These are phyloP conservation scores for Sceliomorpha sp. DNA, from an alignment of 2,888 invertebrate genomes.

Conservation along the genomic window DNA sequence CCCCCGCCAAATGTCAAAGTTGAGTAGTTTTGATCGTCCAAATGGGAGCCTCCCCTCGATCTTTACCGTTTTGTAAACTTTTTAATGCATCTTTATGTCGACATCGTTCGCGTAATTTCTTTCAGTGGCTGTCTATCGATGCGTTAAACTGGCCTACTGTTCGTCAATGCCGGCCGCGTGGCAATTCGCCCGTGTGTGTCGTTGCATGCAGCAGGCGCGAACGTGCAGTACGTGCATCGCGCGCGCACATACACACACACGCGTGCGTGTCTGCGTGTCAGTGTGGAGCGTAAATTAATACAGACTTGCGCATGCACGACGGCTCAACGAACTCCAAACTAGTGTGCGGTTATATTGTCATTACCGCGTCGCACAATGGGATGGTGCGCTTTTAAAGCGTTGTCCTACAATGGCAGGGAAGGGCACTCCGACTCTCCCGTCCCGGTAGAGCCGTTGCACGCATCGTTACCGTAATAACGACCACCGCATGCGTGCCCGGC, in stretches of 20 bases:
- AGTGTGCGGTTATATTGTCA: conserved; percentile 48
- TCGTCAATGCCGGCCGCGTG: conserved; percentile 44
- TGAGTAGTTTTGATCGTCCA: no score
- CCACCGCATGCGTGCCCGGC: conserved; percentile 8
- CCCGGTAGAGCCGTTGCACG: conserved; percentile 52
- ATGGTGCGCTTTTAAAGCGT: conserved; percentile 48
- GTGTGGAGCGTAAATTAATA: conserved; percentile 50
- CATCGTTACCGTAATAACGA: conserved; percentile 53
- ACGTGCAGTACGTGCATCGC: no score
- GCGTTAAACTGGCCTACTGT: conserved; percentile 40
- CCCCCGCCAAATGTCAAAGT: no score
- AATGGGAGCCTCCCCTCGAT: no score
- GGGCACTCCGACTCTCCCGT: conserved; percentile 64
- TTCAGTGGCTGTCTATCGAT: conserved; percentile 16
- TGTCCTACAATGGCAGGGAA: conserved; percentile 69
- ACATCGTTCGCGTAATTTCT: conserved; percentile 5
- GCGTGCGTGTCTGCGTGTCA: conserved; percentile 14
- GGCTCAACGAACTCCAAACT: conserved; percentile 58
- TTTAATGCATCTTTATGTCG: background rate
- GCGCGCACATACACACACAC: conserved; percentile 37
- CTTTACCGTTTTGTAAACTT: no score
- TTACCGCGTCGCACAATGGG: conserved; percentile 52
- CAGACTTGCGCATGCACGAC: conserved; percentile 42
- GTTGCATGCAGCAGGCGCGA: no score
- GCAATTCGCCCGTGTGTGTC: conserved; percentile 26